Evolutionary conservation across 1,140 invertebrate genomes (phyloP).

Genomic region (Drosophila tropicalis): DNA sequence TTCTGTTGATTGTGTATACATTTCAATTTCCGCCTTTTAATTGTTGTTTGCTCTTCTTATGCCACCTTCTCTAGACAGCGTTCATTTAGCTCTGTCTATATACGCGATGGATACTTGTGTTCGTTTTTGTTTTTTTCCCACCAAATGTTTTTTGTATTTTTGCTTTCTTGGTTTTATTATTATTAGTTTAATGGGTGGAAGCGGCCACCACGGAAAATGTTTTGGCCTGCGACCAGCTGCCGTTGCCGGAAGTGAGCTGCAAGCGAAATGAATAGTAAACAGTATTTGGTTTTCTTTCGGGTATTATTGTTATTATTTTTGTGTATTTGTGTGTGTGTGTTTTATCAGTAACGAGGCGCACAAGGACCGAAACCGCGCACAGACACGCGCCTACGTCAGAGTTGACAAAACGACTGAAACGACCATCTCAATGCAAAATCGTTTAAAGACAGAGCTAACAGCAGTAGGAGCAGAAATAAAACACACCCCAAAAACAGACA

Average conservation of each 20-base stretch:
- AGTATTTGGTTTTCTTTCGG: constrained; percentile 37
- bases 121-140: constrained; percentile 1
- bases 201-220: neutral
- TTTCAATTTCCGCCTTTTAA: constrained; percentile 65
- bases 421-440: constrained; percentile 29
- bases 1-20: constrained; percentile 54
- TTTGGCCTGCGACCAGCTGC: constrained; percentile 59
- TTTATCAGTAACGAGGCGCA: neutral
- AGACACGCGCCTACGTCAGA: constrained; percentile 52
- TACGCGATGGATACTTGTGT: neutral
- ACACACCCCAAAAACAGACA: constrained; percentile 58
- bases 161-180: neutral
- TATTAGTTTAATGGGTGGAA: constrained; percentile 7
- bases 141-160: constrained; percentile 14
- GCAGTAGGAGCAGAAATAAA: constrained; percentile 30
- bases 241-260: constrained; percentile 62
- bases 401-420: constrained; percentile 70
- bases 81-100: constrained; percentile 39
- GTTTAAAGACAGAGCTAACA: constrained; percentile 22
- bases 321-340: constrained; percentile 28
- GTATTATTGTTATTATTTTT: constrained; percentile 27
- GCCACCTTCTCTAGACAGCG: constrained; percentile 20
- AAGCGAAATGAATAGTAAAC: constrained; percentile 68
- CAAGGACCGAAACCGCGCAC: neutral
- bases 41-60: constrained; percentile 33